Base-by-base conservation (phyloP, 1,140 invertebrate species). In the Venturia canescens region DNA sequence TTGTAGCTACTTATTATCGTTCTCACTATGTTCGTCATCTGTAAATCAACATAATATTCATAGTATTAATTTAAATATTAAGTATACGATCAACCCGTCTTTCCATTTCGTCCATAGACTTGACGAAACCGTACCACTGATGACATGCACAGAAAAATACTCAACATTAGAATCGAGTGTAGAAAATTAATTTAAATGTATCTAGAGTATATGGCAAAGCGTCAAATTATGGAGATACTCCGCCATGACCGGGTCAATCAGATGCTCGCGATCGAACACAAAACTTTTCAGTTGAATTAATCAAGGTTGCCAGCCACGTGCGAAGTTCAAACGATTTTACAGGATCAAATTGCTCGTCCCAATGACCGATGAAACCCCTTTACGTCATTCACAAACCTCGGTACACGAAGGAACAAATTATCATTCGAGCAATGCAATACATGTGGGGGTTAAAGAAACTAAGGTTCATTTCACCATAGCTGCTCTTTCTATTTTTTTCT, bases 1-100 rank as follows among this genome's bases (percentile, higher is more conserved):
- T 92, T 88, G 88, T 94, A 95, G 76, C 91, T 90, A 80, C 94
- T 92, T 81, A 93, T 92, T 26, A 93, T 80, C 72, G 79, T 87
- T 89, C 83, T 80, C 72, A 93, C 86, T 67, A 91, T 29, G 23
- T 85, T 83, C 83, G 90, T 88, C 93, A 93, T 93, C 90, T 93
- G 91, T 31, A 16, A 86, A 88, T 91, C 81, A 84, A 86, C 83
- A 81, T 83, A 87, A 63, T 71, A 82, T 27, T 79, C 26, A 44
- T 57, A 48, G 18, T 74, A 69, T 69, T 69, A 13, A 69, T 69
- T 69, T 34, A 6, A 69, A 69, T 69, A 31, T 69, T n/a, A 18
- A 6, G 29, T 16, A 4, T n/a, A 31, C 1, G 18, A 31, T 31
- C 31, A 34, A 16, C 31, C 15, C 1, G 31, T 16, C 31, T n/a